Base-by-base conservation (phyloP, 2,797 vertebrate genomes). In the Spinus pinus region DNA sequence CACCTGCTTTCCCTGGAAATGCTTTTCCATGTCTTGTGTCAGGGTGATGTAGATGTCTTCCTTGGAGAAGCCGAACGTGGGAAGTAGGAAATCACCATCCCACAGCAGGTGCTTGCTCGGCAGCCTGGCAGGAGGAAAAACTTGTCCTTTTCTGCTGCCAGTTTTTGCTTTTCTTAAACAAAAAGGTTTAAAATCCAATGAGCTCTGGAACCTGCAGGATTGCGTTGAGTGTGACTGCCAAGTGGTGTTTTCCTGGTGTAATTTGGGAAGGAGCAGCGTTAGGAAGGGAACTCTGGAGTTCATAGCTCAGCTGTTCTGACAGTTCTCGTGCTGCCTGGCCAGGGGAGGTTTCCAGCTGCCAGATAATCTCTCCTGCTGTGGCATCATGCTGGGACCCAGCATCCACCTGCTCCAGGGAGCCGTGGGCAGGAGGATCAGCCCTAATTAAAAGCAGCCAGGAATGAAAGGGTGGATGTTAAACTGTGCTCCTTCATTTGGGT, bases 401-500 rank as follows among this genome's bases (percentile, higher is more conserved):
- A 81, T 42, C 81, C 84, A 61, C 78, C 91, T 93, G 65, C 56
- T 82, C 23, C 0, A 1, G 67, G 87, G 65, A 91, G 53, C 86
- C 0, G 62, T 88, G 88, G 90, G 95, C 1, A 7, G 58, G n/a
- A 93, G 28, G 50, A 79, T 72, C 66, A 10, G 7, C 70, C 1
- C 7, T 96, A 92, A 96, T 96, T 96, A 93, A 86, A 81, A 84
- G 28, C 77, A 84, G 73, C 80, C 88, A 79, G 96, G 54, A 94
- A 93, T 22, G 86, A 81, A 92, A 54, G 92, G 92, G 95, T 96
- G 88, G 95, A 88, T 93, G 66, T 83, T 83, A 57, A 90, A 78
- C 50, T n/a, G 31, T 2, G n/a, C 88, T 93, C 57, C 94, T 92
- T 95, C 88, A 79, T 94, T 88, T 95, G 95, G 86, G 73, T 0